Evolutionary conservation across 2,113 vertebrate genomes (phyloP).

Genomic region (Camelus dromedarius): DNA sequence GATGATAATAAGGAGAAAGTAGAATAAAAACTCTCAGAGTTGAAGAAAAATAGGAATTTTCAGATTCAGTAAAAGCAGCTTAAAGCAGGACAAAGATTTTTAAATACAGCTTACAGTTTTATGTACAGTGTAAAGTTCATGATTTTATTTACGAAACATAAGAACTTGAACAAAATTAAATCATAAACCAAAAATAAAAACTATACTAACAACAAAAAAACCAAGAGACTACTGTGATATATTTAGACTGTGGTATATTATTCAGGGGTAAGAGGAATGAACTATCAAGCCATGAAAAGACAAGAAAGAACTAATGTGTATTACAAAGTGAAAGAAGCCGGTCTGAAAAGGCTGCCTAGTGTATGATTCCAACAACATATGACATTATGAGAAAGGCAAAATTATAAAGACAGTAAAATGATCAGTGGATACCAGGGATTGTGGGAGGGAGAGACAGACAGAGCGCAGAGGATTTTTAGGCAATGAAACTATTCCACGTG

Average conservation of each 20-base stretch:
- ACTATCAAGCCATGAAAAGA: background rate
- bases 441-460: background rate
- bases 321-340: slow-evolving; percentile 10
- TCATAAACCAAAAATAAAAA: slow-evolving; percentile 19
- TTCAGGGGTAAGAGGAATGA: background rate
- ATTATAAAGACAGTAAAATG: background rate
- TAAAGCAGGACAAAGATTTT: slow-evolving; percentile 32
- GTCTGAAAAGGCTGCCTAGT: background rate
- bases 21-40: slow-evolving; percentile 16
- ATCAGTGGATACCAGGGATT: background rate
- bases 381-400: background rate
- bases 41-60: slow-evolving; percentile 58
- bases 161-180: slow-evolving; percentile 37
- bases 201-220: background rate
- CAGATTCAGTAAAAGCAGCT: slow-evolving; percentile 35
- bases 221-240: background rate
- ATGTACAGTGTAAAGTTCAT: slow-evolving; percentile 25
- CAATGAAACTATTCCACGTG: background rate
- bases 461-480: background rate
- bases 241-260: background rate
- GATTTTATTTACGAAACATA: slow-evolving; percentile 44
- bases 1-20: slow-evolving; percentile 6
- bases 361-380: background rate
- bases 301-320: background rate
- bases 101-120: slow-evolving; percentile 31